Percentiles rank a stretch among this genome's conserved stretches.
phyloP scores from a whole-genome alignment of 2,797 vertebrate species.

The Intellagama lesueurii region DNA sequence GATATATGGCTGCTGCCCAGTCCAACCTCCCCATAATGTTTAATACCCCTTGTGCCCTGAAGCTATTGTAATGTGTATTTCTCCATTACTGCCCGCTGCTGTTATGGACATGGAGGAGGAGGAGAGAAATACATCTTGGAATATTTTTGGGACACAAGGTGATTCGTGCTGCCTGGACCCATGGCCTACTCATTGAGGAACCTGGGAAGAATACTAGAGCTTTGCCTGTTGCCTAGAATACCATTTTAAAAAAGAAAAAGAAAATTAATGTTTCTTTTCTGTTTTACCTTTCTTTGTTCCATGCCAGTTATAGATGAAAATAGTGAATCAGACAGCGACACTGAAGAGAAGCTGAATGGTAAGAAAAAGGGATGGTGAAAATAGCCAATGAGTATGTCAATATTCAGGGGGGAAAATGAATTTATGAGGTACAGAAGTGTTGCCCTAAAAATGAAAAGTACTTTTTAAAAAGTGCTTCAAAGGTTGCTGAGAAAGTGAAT shows the following conservation, averaged over 20 bases:
- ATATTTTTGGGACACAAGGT: background rate
- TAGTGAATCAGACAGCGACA: conserved; percentile 97
- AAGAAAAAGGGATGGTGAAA: conserved; percentile 44
- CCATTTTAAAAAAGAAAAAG: background rate
- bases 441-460: too few relatives aligned
- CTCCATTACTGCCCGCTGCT: background rate
- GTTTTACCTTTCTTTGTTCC: conserved; percentile 30
- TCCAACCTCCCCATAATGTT: background rate
- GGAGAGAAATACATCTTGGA: background rate
- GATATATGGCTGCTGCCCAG: background rate
- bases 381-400: too few relatives aligned
- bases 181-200: background rate
- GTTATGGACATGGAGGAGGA: background rate
- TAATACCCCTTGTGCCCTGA: background rate
- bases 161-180: background rate
- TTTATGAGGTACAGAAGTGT: too few relatives aligned
- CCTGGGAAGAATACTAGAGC: background rate
- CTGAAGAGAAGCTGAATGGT: conserved; percentile 96
- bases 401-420: too few relatives aligned
- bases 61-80: background rate
- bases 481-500: too few relatives aligned
- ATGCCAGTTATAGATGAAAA: conserved; percentile 92
- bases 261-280: conserved; percentile 27
- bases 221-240: conserved; percentile 33
- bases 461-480: too few relatives aligned